Evolutionary conservation across 2,888 invertebrate genomes (phyloP).

Genomic region (Melanchra persicariae): DNA sequence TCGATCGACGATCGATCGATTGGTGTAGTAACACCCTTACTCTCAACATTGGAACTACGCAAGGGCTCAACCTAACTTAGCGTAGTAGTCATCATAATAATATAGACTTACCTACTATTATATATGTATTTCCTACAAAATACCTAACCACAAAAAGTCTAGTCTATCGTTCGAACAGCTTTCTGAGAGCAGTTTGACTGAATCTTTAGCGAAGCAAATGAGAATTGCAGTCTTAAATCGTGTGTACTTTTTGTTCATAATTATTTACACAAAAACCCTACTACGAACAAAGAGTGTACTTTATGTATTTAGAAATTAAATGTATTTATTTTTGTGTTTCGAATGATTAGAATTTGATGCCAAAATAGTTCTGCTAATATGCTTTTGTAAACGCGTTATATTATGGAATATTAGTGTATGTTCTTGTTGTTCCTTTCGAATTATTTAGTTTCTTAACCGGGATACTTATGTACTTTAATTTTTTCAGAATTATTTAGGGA

Average conservation of each 20-base stretch:
- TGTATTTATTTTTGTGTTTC: slow-evolving; percentile 75
- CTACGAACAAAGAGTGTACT: slow-evolving; percentile 53
- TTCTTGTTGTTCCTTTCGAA: slow-evolving; percentile 60
- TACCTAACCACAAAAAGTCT: slow-evolving; percentile 31
- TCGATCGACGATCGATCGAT: no score
- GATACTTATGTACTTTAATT: slow-evolving; percentile 13
- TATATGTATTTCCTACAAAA: background rate
- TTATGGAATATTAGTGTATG: slow-evolving; percentile 48
- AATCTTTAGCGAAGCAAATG: background rate
- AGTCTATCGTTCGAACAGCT: slow-evolving; percentile 26
- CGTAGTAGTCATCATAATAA: slow-evolving; percentile 6
- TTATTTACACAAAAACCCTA: slow-evolving; percentile 37
- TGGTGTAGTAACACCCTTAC: no score
- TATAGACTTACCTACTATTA: background rate
- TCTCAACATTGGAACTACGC: slow-evolving; percentile 6
- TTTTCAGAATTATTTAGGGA: slow-evolving; percentile 19
- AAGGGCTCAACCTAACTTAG: background rate
- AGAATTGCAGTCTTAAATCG: slow-evolving; percentile 63
- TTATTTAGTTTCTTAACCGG: slow-evolving; percentile 46
- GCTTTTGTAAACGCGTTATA: slow-evolving; percentile 55
- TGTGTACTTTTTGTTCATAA: slow-evolving; percentile 59
- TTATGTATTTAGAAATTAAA: slow-evolving; percentile 57
- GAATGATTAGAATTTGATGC: slow-evolving; percentile 77
- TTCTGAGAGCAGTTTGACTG: background rate
- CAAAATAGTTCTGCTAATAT: slow-evolving; percentile 77